Percentiles rank a stretch among this genome's conserved stretches.
Conservation (phyloP, 2,113 vertebrate species). For the Ochotona princeps region DNA sequence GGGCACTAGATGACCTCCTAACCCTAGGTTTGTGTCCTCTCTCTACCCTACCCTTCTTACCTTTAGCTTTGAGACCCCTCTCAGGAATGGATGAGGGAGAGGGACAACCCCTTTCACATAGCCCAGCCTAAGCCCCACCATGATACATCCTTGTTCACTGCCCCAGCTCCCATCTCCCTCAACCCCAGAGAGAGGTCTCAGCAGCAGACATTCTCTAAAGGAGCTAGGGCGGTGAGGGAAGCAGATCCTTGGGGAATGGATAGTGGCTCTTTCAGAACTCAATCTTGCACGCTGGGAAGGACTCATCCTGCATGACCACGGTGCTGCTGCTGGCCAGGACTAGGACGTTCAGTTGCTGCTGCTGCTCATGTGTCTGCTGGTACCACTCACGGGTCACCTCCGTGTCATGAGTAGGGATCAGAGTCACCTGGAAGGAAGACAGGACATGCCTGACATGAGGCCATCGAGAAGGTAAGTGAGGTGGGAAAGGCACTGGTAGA, state of each 20-base stretch:
- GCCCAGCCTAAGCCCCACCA: constrained; percentile 32
- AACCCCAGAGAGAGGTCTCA: constrained; percentile 67
- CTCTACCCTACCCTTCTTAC: not conserved
- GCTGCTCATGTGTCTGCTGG: constrained; percentile 98
- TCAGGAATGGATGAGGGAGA: constrained; percentile 28
- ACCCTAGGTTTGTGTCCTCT: constrained; percentile 12
- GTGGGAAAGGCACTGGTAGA: not conserved
- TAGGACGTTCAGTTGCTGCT: constrained; percentile 98
- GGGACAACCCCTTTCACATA: constrained; percentile 26
- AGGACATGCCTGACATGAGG: constrained; percentile 49
- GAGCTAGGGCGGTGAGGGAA: constrained; percentile 44
- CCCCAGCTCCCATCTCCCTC: constrained; percentile 35
- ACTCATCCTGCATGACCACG: constrained; percentile 99
- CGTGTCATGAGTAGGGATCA: constrained; percentile 98
- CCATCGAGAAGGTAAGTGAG: not conserved
- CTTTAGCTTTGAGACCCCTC: constrained; percentile 69
- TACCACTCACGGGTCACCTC: constrained; percentile 99
- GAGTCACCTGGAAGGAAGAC: constrained; percentile 90
- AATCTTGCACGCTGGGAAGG: constrained; percentile 99
- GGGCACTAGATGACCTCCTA: not conserved
- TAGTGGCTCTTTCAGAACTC: constrained; percentile 91
- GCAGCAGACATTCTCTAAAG: constrained; percentile 60
- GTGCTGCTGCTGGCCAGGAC: constrained; percentile 99
- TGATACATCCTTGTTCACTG: not conserved
- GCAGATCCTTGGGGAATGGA: constrained; percentile 71